Base-by-base conservation (phyloP, 2,797 vertebrate species). In the Arnoldichthys spilopterus region DNA sequence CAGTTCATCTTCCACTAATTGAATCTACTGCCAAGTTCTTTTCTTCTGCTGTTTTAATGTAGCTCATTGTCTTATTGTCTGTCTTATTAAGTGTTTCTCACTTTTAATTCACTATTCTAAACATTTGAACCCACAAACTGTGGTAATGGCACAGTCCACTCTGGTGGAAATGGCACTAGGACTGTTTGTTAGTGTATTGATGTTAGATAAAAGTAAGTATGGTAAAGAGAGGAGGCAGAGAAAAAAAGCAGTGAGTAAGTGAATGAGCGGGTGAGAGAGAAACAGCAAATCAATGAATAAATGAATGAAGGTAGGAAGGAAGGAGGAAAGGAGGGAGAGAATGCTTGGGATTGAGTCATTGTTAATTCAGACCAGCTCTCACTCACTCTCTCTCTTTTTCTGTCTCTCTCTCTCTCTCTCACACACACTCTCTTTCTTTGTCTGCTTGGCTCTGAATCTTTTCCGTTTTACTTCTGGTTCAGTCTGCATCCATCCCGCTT, bases 311-410 rank as follows among this genome's bases (percentile, higher is more conserved):
- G 20, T 66, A 15, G 28, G 18, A 4, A 43, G 40, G 40, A 43
- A 7, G 9, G 40, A 43, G 8, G 34, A 3, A 68, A n/a, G 54
- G 76, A 73, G 47, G 56, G 54, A 73, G 54, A 62, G 75, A 74
- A 63, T 43, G 59, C 26, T 30, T 28, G 53, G 54, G 45, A 81
- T 75, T 24, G 26, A 34, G 63, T 67, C 62, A 62, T 32, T 64
- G 53, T 28, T 78, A 82, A 88, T 86, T 77, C 86, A 78, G 76
- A 86, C 59, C 51, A 85, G 77, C 80, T 58, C 51, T 9, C 26
- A 13, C 45, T 37, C 75, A 8, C 34, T 68, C 30, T 2, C 16
- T 20, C 77, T 79, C 30, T 82, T 62, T 74, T 26, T 72, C 18
- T 9, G 13, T 47, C 8, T 47, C 4, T 47, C 53, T n/a, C n/a